Evolutionary conservation across 2,888 invertebrate species (phyloP), one percentile per base, ranked within the genome.

Genomic region (Macrosoma leucophasiata): DNA sequence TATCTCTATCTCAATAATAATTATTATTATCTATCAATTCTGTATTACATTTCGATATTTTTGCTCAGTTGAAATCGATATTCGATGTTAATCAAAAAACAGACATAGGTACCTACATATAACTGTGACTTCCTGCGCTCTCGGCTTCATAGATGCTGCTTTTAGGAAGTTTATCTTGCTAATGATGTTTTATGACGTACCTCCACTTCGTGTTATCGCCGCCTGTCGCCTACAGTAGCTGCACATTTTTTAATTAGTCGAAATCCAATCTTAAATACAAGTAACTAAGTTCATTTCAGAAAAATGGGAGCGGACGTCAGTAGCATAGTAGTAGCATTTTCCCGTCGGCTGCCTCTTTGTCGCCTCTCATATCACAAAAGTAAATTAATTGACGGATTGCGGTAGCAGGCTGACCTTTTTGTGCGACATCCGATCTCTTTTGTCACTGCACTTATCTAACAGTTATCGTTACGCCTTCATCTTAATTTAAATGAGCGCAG

Each of bases 121-220:
- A 65, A 54, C 46, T 54, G 47, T 44, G 46, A 52, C 63, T 75
- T 70, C 75, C 76, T 70, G 69, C 52, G 52, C 56, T 52, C 53
- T 53, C 57, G 55, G 58, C 61, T 58, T 58, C 59, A 53, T 69
- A 60, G 67, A 72, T 66, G 56, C 58, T 59, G 64, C 67, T 66
- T 78, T 81, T 74, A 70, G 68, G 68, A 52, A 46, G 49, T 69
- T 81, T 81, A 81, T 81, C 81, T 76, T 66, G 66, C 78, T 81
- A 81, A 81, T 78, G 81, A 82, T 81, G 76, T 79, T 82, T 78
- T 77, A 82, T 76, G 77, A 77, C 66, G 67, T 60, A 55, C 52
- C 66, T 62, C 56, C 62, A 66, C 61, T 68, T 58, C 39, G 39
- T 53, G 62, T 78, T 79, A 81, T 81, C 79, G 58, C 49, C 44